Conservation (phyloP, 2,113 vertebrate species). For the Heterotis niloticus region DNA sequence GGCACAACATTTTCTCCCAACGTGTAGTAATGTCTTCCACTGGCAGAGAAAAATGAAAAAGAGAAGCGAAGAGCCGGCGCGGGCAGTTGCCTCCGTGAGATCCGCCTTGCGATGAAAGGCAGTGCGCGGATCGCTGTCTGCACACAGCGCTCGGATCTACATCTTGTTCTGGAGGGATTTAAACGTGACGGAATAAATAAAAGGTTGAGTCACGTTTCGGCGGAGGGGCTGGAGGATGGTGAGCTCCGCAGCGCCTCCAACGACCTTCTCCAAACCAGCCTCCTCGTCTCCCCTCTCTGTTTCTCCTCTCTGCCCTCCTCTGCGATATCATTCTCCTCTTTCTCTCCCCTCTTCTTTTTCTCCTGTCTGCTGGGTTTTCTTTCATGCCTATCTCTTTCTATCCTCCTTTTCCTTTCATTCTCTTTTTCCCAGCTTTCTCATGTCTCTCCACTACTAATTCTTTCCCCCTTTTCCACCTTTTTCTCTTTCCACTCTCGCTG, state of each 20-base stretch:
- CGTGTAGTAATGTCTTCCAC: slow-evolving; percentile 71
- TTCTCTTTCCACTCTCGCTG: no score
- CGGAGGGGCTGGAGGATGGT: slow-evolving; percentile 75
- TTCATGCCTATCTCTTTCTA: no score
- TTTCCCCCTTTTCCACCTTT: no score
- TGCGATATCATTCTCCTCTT: no score
- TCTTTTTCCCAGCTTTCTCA: no score
- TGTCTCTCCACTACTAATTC: no score
- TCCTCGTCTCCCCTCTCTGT: slow-evolving; percentile 61
- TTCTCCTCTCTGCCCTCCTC: background rate
- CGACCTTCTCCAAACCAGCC: slow-evolving; percentile 55
- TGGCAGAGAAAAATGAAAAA: slow-evolving; percentile 59
- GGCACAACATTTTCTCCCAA: slow-evolving; percentile 75
- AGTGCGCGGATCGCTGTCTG: slow-evolving; percentile 36
- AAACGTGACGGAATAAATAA: slow-evolving; percentile 69
- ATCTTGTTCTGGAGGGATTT: slow-evolving; percentile 71
- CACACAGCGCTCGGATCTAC: slow-evolving; percentile 67
- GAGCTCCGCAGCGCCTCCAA: slow-evolving; percentile 70
- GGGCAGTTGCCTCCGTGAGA: no score
- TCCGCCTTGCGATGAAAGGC: no score
- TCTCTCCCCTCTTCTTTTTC: no score
- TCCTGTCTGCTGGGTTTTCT: no score
- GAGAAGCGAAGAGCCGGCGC: slow-evolving; percentile 4
- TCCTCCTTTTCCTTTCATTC: no score
- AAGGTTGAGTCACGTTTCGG: slow-evolving; percentile 74